Percentiles rank a stretch among this genome's conserved stretches.
Evolutionary conservation across 23 tunicate species (phyloP).

Genomic region (Corella eumyota): DNA sequence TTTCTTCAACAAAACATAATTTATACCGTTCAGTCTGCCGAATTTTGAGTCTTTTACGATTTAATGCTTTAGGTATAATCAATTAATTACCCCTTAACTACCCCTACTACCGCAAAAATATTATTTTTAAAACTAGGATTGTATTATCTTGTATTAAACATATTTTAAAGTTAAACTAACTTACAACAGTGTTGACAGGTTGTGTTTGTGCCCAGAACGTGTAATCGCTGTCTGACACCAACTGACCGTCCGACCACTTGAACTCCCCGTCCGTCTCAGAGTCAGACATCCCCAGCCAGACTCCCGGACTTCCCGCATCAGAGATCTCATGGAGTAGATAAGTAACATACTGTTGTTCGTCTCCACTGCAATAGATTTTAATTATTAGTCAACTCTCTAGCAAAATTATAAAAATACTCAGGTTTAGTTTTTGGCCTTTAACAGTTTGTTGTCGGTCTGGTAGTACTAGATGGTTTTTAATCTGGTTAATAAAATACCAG

Average conservation of each 20-base stretch:
- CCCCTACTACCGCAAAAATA: not conserved
- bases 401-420: too few relatives aligned
- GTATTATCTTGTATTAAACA: not conserved
- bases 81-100: too few relatives aligned
- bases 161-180: not conserved
- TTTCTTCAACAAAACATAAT: not conserved
- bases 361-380: not conserved
- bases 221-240: not conserved
- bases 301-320: not conserved
- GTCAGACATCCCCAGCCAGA: constrained; percentile 20
- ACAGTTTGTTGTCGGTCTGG: too few relatives aligned
- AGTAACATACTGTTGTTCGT: constrained; percentile 1
- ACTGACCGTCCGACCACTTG: constrained; percentile 7
- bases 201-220: constrained; percentile 15
- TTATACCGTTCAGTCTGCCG: too few relatives aligned
- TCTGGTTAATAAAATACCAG: too few relatives aligned
- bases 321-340: not conserved
- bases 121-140: not conserved
- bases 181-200: constrained; percentile 7
- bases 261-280: constrained; percentile 16
- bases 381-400: too few relatives aligned
- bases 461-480: not conserved
- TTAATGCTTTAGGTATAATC: too few relatives aligned
- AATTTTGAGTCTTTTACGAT: too few relatives aligned
- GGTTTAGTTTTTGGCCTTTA: too few relatives aligned